phyloP scores from a whole-genome alignment of 1,140 invertebrate genomes.

The Megalopta genalis region DNA sequence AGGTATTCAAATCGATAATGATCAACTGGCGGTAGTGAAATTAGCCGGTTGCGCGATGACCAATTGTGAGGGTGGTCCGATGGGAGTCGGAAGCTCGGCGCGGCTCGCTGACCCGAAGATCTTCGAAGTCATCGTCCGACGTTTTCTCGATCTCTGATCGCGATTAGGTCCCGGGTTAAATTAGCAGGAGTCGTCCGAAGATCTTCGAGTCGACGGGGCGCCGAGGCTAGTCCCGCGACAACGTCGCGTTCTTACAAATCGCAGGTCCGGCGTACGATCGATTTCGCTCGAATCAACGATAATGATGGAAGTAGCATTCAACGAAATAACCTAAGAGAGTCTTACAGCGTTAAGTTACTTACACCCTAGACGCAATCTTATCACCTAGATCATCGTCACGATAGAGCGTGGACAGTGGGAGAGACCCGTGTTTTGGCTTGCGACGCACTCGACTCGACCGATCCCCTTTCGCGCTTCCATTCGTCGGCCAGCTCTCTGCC shows the following conservation, averaged over 20 bases:
- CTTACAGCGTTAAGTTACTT: conserved; percentile 60
- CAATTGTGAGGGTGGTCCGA: conserved; percentile 53
- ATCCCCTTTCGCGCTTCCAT: neutral
- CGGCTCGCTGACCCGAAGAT: conserved; percentile 11
- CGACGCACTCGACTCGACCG: neutral
- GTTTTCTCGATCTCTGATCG: neutral
- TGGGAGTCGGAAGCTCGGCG: conserved; percentile 30
- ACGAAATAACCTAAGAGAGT: conserved; percentile 58
- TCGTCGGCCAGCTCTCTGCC: neutral
- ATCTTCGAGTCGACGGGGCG: conserved; percentile 10
- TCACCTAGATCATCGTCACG: conserved; percentile 47
- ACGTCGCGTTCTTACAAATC: neutral
- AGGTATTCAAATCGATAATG: conserved; percentile 42
- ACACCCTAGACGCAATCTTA: conserved; percentile 51
- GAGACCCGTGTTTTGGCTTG: conserved; percentile 6
- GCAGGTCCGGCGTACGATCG: neutral
- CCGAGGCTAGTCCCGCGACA: neutral
- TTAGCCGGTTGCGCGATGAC: conserved; percentile 76
- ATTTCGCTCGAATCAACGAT: conserved; percentile 44
- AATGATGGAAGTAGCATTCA: conserved; percentile 49
- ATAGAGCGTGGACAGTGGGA: conserved; percentile 19
- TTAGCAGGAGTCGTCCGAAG: conserved; percentile 17
- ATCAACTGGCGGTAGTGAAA: conserved; percentile 73
- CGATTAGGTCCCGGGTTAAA: neutral
- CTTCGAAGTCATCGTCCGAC: conserved; percentile 20